These are phyloP conservation scores for Coregonus suidteri DNA, from an alignment of 2,797 vertebrate genomes.

Conservation along the genomic window DNA sequence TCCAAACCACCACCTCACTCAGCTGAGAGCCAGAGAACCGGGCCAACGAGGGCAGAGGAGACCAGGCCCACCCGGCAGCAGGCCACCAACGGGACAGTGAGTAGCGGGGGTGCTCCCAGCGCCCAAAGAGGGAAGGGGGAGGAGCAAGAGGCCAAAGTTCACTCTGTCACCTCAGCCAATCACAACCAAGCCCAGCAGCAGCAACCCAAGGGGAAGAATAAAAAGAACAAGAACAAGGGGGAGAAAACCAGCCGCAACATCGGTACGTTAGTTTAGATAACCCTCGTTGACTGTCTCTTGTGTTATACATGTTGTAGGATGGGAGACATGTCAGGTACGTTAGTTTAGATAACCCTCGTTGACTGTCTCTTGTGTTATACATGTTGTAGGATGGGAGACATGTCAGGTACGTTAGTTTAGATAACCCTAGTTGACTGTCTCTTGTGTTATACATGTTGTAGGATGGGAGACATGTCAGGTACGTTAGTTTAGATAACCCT, in stretches of 20 bases:
- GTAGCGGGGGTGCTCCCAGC: conserved; percentile 48
- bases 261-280: conserved; percentile 72
- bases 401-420: no score
- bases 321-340: no score
- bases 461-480: not conserved
- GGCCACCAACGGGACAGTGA: conserved; percentile 52
- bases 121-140: conserved; percentile 71
- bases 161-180: conserved; percentile 22
- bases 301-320: no score
- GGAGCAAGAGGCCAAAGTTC: conserved; percentile 68
- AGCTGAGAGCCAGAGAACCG: conserved; percentile 64
- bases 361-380: no score
- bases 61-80: conserved; percentile 65
- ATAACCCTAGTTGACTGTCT: no score
- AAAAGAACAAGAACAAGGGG: conserved; percentile 91
- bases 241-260: conserved; percentile 86
- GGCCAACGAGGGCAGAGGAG: conserved; percentile 73
- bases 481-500: no score
- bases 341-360: no score
- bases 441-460: not conserved
- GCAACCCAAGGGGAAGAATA: conserved; percentile 87
- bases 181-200: conserved; percentile 79
- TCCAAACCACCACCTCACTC: conserved; percentile 57
- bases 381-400: no score
- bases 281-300: no score